Percentiles rank a stretch among this genome's conserved stretches.
Evolutionary conservation across 92 coral and sea anemone species (phyloP).

Genomic region (Diadumene lineata): DNA sequence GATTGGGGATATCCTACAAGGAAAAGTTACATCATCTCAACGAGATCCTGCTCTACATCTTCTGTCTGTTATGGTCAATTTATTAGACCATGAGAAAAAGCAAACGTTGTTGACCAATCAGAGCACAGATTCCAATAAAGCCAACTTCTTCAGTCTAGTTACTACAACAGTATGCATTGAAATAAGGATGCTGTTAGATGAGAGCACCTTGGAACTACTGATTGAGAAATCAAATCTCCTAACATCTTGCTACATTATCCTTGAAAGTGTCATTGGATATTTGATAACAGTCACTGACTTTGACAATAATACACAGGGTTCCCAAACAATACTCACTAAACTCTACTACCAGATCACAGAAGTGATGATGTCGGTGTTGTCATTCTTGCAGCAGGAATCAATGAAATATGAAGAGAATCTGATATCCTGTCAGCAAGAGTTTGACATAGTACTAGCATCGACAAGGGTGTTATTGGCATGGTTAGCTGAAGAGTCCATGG

Average conservation of each 20-base stretch:
- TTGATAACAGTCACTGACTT: constrained; percentile 27
- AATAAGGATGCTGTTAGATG: constrained; percentile 73
- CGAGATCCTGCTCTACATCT: constrained; percentile 75
- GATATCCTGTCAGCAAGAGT: constrained; percentile 18
- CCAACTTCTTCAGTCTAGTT: constrained; percentile 51
- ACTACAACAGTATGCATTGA: constrained; percentile 65
- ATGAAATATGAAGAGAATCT: constrained; percentile 20
- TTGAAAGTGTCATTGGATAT: constrained; percentile 72
- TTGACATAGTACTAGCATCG: constrained; percentile 64
- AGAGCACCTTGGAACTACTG: constrained; percentile 30
- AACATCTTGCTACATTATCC: constrained; percentile 71
- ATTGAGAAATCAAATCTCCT: constrained; percentile 45
- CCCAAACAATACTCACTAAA: constrained; percentile 38
- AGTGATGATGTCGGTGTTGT: constrained; percentile 60
- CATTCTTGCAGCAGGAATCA: constrained; percentile 52
- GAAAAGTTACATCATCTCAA: constrained; percentile 65
- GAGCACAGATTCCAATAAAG: constrained; percentile 8
- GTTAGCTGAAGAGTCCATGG: constrained; percentile 94
- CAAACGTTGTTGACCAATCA: constrained; percentile 32
- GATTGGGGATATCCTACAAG: constrained; percentile 70
- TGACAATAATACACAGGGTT: background rate
- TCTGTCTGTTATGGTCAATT: constrained; percentile 46
- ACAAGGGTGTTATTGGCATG: constrained; percentile 79
- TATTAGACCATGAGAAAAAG: constrained; percentile 45
- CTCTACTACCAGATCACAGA: constrained; percentile 63